Evolutionary conservation across 2,888 invertebrate genomes (phyloP), one percentile per base, ranked within the genome.

Genomic region (Griposia aprilina): DNA sequence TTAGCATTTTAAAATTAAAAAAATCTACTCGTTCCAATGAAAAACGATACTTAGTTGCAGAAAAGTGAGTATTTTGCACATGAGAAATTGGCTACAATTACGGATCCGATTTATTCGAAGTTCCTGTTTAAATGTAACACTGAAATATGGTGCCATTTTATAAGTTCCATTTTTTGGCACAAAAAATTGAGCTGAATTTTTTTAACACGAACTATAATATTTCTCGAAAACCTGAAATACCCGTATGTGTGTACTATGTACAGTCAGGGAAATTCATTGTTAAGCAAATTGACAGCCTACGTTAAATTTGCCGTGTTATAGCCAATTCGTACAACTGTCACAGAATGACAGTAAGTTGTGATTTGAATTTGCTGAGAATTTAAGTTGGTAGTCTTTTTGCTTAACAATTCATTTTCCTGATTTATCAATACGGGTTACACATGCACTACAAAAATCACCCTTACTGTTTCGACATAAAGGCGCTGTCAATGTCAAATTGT

Each of bases 61-160:
- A 30, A 57, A 50, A 50, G 0, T 6, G 30, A 10, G 10, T 15
- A 77, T 50, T 70, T 57, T 67, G 11, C 15, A 36, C 30, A 72
- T 36, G 48, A 67, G n/a, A 79, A 60, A 52, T 4, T 76, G 15
- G 30, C 50, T 57, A 50, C 67, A 48, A 67, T 23, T 36, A 8
- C 17, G 15, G 20, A 23, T 48, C n/a, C 26, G 48, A n/a, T 55
- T n/a, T 62, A 67, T 73, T 50, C 48, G 23, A 41, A 79, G 67
- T 60, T 59, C n/a, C 7, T 23, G 52, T 36, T 17, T 48, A 52
- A 66, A 60, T 48, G 11, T 26, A 73, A 79, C 79, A 62, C 50
- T 20, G 41, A 73, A 79, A 79, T 73, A 62, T 60, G 48, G 55
- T 17, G 11, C 23, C 17, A 66, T 60, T 72, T 77, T 67, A 67